phyloP scores from a whole-genome alignment of 2,888 invertebrate genomes.

The Maniola hyperantus region DNA sequence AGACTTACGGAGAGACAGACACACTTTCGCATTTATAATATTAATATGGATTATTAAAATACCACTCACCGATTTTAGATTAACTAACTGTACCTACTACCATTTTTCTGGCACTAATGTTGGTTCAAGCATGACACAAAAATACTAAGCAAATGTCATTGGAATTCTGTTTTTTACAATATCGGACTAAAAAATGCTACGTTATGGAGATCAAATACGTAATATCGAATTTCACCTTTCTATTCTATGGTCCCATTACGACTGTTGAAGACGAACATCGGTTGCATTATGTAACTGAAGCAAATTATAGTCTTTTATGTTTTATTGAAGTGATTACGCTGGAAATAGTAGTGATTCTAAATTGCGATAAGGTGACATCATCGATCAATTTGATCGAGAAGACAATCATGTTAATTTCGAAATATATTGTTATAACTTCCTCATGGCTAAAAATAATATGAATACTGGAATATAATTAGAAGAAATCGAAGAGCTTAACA shows the following conservation, averaged over 20 bases:
- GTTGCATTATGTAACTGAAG: constrained; percentile 6
- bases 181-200: background rate
- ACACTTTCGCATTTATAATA: too few species aligned
- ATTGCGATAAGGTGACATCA: constrained; percentile 21
- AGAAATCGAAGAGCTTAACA: background rate
- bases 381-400: constrained; percentile 19
- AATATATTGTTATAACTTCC: constrained; percentile 17
- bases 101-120: background rate
- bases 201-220: constrained; percentile 4
- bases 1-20: too few species aligned
- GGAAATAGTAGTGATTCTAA: constrained; percentile 13
- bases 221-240: constrained; percentile 20
- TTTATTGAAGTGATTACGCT: constrained; percentile 18
- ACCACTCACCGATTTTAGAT: too few species aligned
- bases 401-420: background rate
- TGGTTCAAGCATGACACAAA: background rate
- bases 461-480: background rate
- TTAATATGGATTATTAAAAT: too few species aligned
- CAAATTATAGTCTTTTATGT: constrained; percentile 17
- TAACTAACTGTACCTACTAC: background rate
- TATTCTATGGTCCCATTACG: background rate
- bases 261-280: constrained; percentile 1
- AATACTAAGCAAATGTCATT: background rate
- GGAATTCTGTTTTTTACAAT: background rate
- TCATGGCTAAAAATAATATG: background rate